Evolutionary conservation across 2,113 vertebrate genomes (phyloP), one percentile per base, ranked within the genome.

Genomic region (Phrynosoma platyrhinos): DNA sequence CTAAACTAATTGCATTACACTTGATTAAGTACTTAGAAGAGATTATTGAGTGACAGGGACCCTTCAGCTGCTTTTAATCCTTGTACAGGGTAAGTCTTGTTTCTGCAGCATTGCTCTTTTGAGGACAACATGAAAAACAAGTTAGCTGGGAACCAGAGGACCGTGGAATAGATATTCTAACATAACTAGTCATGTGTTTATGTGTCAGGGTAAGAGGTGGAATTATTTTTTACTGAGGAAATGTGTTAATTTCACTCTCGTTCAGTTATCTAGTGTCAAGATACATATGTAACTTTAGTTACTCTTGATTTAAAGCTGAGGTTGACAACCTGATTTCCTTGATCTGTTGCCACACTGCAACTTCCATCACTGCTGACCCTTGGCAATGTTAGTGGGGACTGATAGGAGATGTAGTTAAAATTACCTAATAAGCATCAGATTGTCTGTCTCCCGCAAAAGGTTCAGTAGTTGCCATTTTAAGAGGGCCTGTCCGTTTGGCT

Each of bases 1-100:
- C 95, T 95, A 84, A 82, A 93, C 92, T 88, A 92, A 87, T 95
- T 94, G 93, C 91, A 91, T 93, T 94, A 83, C 25, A 89, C 81
- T 88, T 92, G 86, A 94, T 95, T 90, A 93, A 92, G 91, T 91
- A 88, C 93, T 93, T 92, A 82, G 78, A 91, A 0, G 4, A 87
- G 87, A 92, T 94, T 94, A 91, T 82, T 89, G 82, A 95, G 66
- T 92, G 86, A 85, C 86, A 95, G 89, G 89, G 83, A 69, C 84
- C 90, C 88, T 88, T 92, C 93, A 91, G 84, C 93, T 85, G 91
- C 86, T 87, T 62, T 77, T 92, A 89, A 95, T 93, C 93, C 93
- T 88, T 93, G 27, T 86, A 77, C 82, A 87, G 91, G 74, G 88
- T 79, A 75, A 91, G 64, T 62, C 18, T 16, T 62, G 58, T 62